Percentiles rank a stretch among this genome's conserved stretches.
Conservation (phyloP, 2,888 invertebrate species). For the Nezara viridula region DNA sequence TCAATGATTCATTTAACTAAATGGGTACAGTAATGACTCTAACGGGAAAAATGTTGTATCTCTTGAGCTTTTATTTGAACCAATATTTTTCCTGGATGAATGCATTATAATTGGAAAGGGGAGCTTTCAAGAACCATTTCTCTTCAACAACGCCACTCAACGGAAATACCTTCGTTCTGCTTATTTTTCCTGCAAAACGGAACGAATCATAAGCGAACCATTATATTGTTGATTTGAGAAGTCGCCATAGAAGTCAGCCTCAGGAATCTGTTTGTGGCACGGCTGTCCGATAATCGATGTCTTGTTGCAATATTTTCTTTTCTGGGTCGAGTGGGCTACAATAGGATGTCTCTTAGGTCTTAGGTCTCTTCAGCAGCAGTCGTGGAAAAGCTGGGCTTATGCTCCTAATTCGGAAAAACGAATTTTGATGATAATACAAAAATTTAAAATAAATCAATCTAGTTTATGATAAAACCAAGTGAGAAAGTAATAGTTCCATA, state of each 20-base stretch:
- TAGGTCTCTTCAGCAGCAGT: not conserved
- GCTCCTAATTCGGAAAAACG: not conserved
- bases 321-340: constrained; percentile 21
- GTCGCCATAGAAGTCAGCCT: not conserved
- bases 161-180: not conserved
- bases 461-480: too few relatives aligned
- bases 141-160: not conserved
- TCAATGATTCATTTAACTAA: not conserved
- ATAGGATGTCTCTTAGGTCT: not conserved
- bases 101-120: not conserved
- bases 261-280: constrained; percentile 28
- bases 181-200: not conserved
- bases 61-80: not conserved
- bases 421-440: not conserved
- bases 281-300: constrained; percentile 8
- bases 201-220: not conserved
- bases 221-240: not conserved
- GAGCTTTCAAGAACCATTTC: not conserved
- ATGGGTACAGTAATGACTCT: too few relatives aligned
- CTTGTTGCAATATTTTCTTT: not conserved
- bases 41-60: not conserved
- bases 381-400: not conserved
- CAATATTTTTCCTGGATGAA: not conserved
- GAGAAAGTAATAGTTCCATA: too few relatives aligned
- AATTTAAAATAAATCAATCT: not conserved